Base-by-base conservation (phyloP, 2,113 vertebrate species). In the Morphnarchus princeps region DNA sequence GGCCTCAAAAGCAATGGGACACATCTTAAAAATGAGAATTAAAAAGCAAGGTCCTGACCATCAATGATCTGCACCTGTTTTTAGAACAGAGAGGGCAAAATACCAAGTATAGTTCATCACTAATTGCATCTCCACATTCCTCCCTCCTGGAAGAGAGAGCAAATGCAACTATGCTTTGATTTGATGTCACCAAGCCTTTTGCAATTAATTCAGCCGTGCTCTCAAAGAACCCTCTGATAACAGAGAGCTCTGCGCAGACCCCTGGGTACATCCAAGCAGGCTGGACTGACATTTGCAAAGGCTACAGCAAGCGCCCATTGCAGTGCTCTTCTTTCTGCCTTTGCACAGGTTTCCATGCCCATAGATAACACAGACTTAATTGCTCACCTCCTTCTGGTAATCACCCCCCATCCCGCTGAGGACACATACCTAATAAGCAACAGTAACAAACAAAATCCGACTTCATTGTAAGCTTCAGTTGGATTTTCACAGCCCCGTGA, bases 391-490 rank as follows among this genome's bases (percentile, higher is more conserved):
- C 71, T 70, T 5, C 50, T 77, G 72, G 42, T 19, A 5, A 31
- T 7, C 5, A 1, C 3, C 9, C 49, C 40, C 5, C 34, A 12
- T 6, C 34, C 87, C 2, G 0, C 18, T 22, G 76, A 45, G n/a
- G 45, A 22, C 40, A 36, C 2, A 8, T 2, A 31, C 25, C 6
- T 29, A 17, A 22, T 2, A 15, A 87, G 66, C 31, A 55, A 13
- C 10, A 59, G 7, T 1, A 19, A 28, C 55, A 43, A 66, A 49
- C 45, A 22, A 54, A 78, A 32, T 5, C 58, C 42, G 38, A 16
- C 20, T 13, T 25, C n/a, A 3, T 3, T 5, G 47, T 4, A 19
- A 36, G 11, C 73, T 50, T 12, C 3, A 8, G 34, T 4, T 36
- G 50, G 20, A 11, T 22, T 71, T 42, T 85, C 61, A 65, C 9